A percentile compares a stretch with the other conserved stretches of the same genome.
Evolutionary conservation across 2,888 invertebrate genomes (phyloP).

Genomic region (Drosophila ustulata): DNA sequence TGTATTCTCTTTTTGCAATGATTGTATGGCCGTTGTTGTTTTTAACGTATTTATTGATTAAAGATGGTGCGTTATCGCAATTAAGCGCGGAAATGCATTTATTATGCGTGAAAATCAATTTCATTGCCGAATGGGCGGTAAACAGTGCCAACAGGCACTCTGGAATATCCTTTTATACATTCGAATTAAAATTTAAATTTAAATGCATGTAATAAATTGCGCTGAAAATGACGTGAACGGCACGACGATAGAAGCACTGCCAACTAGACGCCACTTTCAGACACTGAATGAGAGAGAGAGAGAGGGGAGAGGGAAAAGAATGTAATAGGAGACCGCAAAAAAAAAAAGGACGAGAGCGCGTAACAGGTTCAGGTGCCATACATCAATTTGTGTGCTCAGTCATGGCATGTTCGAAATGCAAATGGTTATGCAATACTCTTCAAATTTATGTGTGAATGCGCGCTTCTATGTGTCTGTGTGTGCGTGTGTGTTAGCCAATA

Average conservation of each 20-base stretch:
- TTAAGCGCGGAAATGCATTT: constrained; percentile 61
- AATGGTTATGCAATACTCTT: constrained; percentile 60
- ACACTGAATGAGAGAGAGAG: not conserved
- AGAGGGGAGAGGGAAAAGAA: not conserved
- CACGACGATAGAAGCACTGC: not conserved
- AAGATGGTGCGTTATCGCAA: constrained; percentile 60
- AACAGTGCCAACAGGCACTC: constrained; percentile 28
- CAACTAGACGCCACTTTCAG: constrained; percentile 5
- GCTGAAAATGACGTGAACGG: constrained; percentile 21
- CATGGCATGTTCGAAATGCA: constrained; percentile 63
- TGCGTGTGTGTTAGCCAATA: constrained; percentile 56
- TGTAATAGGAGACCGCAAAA: not conserved
- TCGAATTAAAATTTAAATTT: constrained; percentile 50
- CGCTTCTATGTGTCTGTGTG: constrained; percentile 6
- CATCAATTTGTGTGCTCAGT: constrained; percentile 64
- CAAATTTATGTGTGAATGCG: constrained; percentile 11
- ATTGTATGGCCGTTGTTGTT: constrained; percentile 4
- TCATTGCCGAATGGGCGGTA: constrained; percentile 13
- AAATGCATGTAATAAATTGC: constrained; percentile 62
- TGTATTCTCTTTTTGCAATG: not conserved
- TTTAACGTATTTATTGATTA: constrained; percentile 58
- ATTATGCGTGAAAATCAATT: constrained; percentile 60
- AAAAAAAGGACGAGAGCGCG: constrained; percentile 1
- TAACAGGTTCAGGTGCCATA: constrained; percentile 52
- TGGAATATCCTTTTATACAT: constrained; percentile 17